Base-by-base conservation (phyloP, 2,113 vertebrate species). In the Thalassarche chlororhynchos region DNA sequence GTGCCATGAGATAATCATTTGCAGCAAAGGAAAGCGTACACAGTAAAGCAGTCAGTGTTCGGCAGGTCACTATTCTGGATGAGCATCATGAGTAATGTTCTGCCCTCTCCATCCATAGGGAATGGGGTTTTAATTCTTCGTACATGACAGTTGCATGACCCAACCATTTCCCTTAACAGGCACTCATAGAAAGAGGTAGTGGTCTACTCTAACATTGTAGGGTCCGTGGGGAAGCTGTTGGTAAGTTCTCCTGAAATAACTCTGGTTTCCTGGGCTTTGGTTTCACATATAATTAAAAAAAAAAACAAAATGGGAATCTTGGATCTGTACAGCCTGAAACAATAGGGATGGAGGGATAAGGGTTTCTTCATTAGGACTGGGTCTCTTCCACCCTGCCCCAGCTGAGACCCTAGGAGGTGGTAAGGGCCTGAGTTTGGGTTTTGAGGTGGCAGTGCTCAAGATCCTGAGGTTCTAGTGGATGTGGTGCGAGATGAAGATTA, bases 101-200 rank as follows among this genome's bases (percentile, higher is more conserved):
- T 84, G 51, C 51, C 32, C 58, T 84, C 79, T 36, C 70, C 26
- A 24, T 51, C 81, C 7, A 1, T 13, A 25, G 60, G 47, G 52
- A 91, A 54, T 12, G 15, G 29, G 26, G 3, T 51, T 86, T 83
- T 84, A 79, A 76, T 84, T 85, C 60, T 83, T 91, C 0, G 0
- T 71, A 40, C 10, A 10, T 72, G 78, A 51, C 25, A 36, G 69
- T 14, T 71, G 13, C 0, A 3, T 62, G 72, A 87, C 34, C 51
- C 49, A 62, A 68, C 19, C n/a, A 32, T 94, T 84, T 94, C 71
- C 42, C 60, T 54, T 80, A 92, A 77, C 29, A 89, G 28, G 60
- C 38, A 52, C 32, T 90, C 57, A 38, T 1, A 82, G 89, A 93
- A 96, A 97, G 95, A 94, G 94, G 89, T 87, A 95, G 84, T 93